Evolutionary conservation across 53 echinoderm and acorn worm species (phyloP).

Genomic region (Zoroaster sp.): DNA sequence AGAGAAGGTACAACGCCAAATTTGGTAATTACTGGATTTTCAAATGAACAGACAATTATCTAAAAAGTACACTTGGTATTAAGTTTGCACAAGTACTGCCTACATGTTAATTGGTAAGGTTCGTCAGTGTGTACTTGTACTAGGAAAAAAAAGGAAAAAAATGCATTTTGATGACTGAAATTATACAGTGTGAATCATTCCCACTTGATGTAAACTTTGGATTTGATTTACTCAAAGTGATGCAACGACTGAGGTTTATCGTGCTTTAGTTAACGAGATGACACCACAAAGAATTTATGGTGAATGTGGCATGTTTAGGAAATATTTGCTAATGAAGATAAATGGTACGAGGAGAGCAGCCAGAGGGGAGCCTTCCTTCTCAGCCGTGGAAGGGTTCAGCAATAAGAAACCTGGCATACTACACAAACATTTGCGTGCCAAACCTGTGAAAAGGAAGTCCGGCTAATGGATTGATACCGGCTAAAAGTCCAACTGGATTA

Average conservation of each 20-base stretch:
- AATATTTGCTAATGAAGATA: background rate
- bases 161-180: no score
- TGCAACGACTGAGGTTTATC: background rate
- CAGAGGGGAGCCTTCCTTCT: background rate
- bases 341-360: background rate
- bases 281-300: background rate
- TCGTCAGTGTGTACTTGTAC: no score
- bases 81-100: no score
- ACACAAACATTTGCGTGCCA: slow-evolving; percentile 49
- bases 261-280: background rate
- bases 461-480: slow-evolving; percentile 28
- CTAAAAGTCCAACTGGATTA: slow-evolving; percentile 34
- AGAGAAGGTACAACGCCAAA: no score
- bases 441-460: slow-evolving; percentile 20
- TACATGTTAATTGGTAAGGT: no score
- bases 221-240: no score
- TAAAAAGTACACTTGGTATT: no score
- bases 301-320: background rate
- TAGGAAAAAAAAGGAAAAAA: no score
- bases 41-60: no score
- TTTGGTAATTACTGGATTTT: no score
- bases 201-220: no score
- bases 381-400: background rate
- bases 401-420: slow-evolving; percentile 3
- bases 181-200: no score